Evolutionary conservation across 2,113 vertebrate species (phyloP).

Genomic region (Arizona elegans): DNA sequence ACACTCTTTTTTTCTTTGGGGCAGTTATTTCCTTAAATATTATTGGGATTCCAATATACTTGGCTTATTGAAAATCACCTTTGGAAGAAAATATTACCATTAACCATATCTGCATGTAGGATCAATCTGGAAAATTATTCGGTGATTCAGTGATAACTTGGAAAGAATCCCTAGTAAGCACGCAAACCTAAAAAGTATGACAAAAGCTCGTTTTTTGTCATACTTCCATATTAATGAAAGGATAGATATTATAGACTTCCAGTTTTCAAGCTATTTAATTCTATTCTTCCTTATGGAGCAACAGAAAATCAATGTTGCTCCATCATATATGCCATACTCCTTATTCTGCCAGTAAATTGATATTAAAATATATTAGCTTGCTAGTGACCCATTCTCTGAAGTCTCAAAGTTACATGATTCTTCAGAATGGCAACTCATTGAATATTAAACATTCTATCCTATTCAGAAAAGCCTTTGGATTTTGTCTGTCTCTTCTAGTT

Average conservation of each 20-base stretch:
- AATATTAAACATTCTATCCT: neutral
- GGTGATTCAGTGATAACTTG: slow-evolving; percentile 45
- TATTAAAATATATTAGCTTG: slow-evolving; percentile 37
- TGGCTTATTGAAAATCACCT: slow-evolving; percentile 13
- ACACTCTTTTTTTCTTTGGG: neutral
- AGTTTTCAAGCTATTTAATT: neutral
- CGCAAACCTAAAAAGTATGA: slow-evolving; percentile 28
- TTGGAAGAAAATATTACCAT: slow-evolving; percentile 39
- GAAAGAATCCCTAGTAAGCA: slow-evolving; percentile 41
- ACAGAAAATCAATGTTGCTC: neutral
- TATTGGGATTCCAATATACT: neutral
- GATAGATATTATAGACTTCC: slow-evolving; percentile 33
- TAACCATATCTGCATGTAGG: slow-evolving; percentile 51
- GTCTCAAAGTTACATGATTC: slow-evolving; percentile 23
- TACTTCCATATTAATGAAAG: neutral
- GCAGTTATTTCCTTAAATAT: neutral
- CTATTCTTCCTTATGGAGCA: neutral
- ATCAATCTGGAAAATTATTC: slow-evolving; percentile 53
- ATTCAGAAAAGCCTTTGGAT: neutral
- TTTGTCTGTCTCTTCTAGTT: neutral
- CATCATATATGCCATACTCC: neutral
- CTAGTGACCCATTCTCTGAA: slow-evolving; percentile 9
- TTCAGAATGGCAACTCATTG: slow-evolving; percentile 20
- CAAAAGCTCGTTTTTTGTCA: slow-evolving; percentile 50
- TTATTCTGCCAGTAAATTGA: slow-evolving; percentile 10